Base-by-base conservation (phyloP, 92 coral and sea anemone genomes). In the Pocillopora meandrina region DNA sequence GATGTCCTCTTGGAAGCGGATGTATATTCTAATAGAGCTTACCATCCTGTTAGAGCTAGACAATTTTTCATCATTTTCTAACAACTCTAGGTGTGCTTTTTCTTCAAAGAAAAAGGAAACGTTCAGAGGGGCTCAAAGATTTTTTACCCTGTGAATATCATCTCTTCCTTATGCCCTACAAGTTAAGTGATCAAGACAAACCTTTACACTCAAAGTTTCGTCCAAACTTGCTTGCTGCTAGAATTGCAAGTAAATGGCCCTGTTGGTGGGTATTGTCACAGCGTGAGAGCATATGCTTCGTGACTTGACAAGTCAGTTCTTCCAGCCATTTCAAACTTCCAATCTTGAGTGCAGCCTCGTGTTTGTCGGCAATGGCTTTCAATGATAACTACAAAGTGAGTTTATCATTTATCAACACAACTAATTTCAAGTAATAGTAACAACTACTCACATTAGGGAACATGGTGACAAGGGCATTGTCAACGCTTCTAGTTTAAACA, bases 171-270 rank as follows among this genome's bases (percentile, higher is more conserved):
- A 42, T 42, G 52, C 52, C 52, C 52, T 42, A 3, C 8, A 42
- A 42, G 52, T 42, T 7, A 42, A 42, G 52, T 42, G 52, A 42
- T 42, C 52, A 42, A 7, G 8, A 31, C 70, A 55, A 13, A 82
- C 86, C 86, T 73, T 60, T 57, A 42, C 79, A 82, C 1, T 90
- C 56, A 76, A 92, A 96, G 81, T 88, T 93, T 77, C 88, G 86
- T 15, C 98, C 98, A 82, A 94, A 96, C 92, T 87, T 90, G 61
- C 95, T 72, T 59, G 81, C 82, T 13, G 96, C 96, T 57, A 96
- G 77, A 56, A 96, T 85, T 36, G 82, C 71, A 58, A 96, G 76
- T 17, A 96, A 90, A 78, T 92, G 94, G 20, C 84, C 90, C 71
- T 94, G 98, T 35, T 87, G 83, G 73, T 94, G 88, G n/a, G 92